These are phyloP conservation scores for Mactromeris polynyma DNA, from an alignment of 2,888 invertebrate species.

Conservation along the genomic window DNA sequence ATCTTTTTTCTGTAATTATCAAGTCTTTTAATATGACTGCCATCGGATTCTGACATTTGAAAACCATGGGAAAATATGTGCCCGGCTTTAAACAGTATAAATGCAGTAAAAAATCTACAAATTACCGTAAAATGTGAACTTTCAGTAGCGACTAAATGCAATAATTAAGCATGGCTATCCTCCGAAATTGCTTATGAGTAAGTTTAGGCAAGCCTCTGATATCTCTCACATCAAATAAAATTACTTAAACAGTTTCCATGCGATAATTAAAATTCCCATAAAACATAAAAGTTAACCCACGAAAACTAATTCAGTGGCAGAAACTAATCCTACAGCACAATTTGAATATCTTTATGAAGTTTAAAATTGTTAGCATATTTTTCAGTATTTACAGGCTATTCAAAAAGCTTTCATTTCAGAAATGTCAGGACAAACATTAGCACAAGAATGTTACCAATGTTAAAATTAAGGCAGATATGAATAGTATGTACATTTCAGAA, in stretches of 20 bases:
- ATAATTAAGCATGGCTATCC: slow-evolving; percentile 17
- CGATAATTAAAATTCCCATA: slow-evolving; percentile 10
- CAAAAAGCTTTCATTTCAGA: slow-evolving; percentile 32
- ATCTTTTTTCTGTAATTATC: slow-evolving; percentile 38
- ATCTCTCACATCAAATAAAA: slow-evolving; percentile 7
- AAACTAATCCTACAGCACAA: slow-evolving; percentile 27
- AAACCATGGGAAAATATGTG: slow-evolving; percentile 49
- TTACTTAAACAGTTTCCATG: background rate
- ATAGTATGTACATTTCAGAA: background rate
- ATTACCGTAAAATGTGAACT: slow-evolving; percentile 23
- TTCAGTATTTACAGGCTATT: slow-evolving; percentile 55
- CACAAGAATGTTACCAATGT: slow-evolving; percentile 40
- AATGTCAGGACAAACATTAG: slow-evolving; percentile 33
- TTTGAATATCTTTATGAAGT: slow-evolving; percentile 52
- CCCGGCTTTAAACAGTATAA: slow-evolving; percentile 33
- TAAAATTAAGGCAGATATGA: slow-evolving; percentile 35
- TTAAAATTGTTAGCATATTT: slow-evolving; percentile 58
- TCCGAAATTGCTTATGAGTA: slow-evolving; percentile 12
- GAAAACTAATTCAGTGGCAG: background rate
- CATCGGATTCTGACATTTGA: slow-evolving; percentile 40
- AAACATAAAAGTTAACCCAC: slow-evolving; percentile 12
- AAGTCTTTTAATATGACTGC: slow-evolving; percentile 41
- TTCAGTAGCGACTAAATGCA: background rate
- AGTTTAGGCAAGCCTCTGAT: background rate
- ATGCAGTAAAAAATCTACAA: slow-evolving; percentile 24